Conservation (phyloP, 2,113 vertebrate species). For the Cyprinus carpio region DNA sequence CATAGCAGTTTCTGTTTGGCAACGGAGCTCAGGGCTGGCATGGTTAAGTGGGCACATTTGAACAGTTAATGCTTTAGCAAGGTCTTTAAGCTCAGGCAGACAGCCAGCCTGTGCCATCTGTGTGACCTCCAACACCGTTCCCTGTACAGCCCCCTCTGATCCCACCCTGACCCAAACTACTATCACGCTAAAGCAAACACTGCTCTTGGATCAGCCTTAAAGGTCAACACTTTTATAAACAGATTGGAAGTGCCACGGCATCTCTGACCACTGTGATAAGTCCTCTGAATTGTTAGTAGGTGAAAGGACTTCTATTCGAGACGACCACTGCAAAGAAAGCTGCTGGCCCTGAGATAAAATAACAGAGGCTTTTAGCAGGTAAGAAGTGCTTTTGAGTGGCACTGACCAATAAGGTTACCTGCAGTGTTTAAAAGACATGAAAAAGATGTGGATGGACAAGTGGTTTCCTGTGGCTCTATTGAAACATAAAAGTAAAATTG, state of each 20-base stretch:
- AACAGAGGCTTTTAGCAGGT: conserved; percentile 19
- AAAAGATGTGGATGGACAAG: conserved; percentile 28
- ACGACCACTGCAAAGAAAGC: not conserved
- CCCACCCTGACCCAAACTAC: conserved; percentile 1
- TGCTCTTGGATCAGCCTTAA: conserved; percentile 32
- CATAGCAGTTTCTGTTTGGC: conserved; percentile 37
- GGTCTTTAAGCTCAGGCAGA: conserved; percentile 40
- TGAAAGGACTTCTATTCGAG: conserved; percentile 5
- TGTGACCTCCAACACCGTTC: conserved; percentile 30
- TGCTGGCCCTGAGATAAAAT: conserved; percentile 26
- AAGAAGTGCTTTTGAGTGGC: conserved; percentile 28
- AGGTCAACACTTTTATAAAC: conserved; percentile 44
- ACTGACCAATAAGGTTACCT: conserved; percentile 27
- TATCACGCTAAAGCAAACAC: conserved; percentile 29
- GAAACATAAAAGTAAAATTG: conserved; percentile 28
- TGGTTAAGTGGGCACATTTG: conserved; percentile 44
- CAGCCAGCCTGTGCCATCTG: conserved; percentile 46
- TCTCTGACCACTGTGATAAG: conserved; percentile 2
- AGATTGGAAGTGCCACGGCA: not conserved
- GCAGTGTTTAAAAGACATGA: conserved; percentile 28
- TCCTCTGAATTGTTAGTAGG: conserved; percentile 29
- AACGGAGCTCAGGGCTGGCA: conserved; percentile 34
- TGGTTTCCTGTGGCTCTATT: conserved; percentile 21
- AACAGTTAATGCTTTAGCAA: conserved; percentile 37
- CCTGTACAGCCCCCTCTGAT: conserved; percentile 26